phyloP scores from a whole-genome alignment of 2,797 vertebrate species.

The Leptodactylus fallax region DNA sequence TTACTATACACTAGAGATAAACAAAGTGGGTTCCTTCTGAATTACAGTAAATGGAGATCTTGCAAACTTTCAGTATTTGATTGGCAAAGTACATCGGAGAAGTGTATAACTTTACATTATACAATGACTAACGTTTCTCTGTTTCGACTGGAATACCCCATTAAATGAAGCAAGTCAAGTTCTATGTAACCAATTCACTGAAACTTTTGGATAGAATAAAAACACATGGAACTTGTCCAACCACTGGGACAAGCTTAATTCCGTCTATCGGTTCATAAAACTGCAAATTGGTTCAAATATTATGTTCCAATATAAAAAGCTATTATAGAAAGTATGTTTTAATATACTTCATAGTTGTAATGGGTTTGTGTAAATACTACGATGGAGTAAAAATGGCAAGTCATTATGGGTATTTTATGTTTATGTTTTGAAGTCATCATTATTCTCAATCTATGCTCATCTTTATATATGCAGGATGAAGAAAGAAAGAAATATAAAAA shows the following conservation, averaged over 20 bases:
- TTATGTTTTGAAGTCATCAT: not conserved
- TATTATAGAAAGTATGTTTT: not conserved
- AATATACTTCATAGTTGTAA: not conserved
- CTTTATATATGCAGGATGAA: too few species aligned
- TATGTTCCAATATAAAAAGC: not conserved
- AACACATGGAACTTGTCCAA: not conserved
- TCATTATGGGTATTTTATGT: not conserved
- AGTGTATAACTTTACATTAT: too few species aligned
- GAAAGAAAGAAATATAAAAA: too few species aligned
- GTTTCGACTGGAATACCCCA: not conserved
- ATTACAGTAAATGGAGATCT: too few species aligned
- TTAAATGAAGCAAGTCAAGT: not conserved
- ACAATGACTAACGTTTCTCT: too few species aligned
- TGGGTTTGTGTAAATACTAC: not conserved
- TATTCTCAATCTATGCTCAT: not conserved
- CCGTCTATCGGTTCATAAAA: not conserved
- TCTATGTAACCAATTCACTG: not conserved
- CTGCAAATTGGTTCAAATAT: constrained; percentile 11
- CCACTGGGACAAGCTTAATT: not conserved
- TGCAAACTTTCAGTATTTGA: too few species aligned
- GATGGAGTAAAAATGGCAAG: too few species aligned
- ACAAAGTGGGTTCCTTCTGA: too few species aligned
- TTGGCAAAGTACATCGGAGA: too few species aligned
- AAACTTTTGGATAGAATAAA: constrained; percentile 12
- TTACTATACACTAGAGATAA: too few species aligned